Evolutionary conservation across 2,797 vertebrate genomes (phyloP).

Genomic region (Nannoperca australis): DNA sequence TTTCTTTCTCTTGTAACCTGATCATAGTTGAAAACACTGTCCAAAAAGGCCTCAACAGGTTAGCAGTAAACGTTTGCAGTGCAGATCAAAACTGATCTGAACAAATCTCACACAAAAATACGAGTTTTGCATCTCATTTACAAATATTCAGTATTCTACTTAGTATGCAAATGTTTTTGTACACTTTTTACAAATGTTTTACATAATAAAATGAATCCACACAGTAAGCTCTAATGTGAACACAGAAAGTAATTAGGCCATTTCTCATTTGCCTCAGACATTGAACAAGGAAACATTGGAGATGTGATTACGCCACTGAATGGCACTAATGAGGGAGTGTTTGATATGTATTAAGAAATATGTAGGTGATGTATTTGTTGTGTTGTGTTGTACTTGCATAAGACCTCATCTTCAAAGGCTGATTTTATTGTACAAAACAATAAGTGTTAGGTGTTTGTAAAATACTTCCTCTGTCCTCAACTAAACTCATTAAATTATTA

Average conservation of each 20-base stretch:
- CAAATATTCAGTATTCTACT: constrained; percentile 22
- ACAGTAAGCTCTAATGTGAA: constrained; percentile 33
- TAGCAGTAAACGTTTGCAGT: constrained; percentile 12
- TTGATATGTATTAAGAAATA: constrained; percentile 7
- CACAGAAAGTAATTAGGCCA: constrained; percentile 28
- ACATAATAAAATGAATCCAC: constrained; percentile 41
- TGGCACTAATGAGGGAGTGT: neutral
- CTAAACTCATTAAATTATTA: constrained; percentile 36
- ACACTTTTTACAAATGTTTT: constrained; percentile 46
- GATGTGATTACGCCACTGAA: neutral
- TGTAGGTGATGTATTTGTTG: neutral
- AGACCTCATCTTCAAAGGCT: neutral
- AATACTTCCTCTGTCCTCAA: constrained; percentile 12
- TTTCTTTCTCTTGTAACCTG: neutral
- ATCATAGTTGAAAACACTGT: constrained; percentile 12
- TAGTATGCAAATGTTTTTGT: constrained; percentile 30
- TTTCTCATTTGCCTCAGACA: constrained; percentile 14
- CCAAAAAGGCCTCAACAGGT: constrained; percentile 6
- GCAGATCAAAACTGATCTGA: constrained; percentile 7
- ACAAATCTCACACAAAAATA: constrained; percentile 28
- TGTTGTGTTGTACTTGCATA: neutral
- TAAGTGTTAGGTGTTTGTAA: constrained; percentile 2
- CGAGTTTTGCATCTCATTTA: constrained; percentile 30
- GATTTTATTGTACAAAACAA: constrained; percentile 26
- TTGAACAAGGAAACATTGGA: constrained; percentile 18